These are phyloP conservation scores for Drosophila affinis DNA, from an alignment of 2,888 invertebrate species.

Conservation along the genomic window DNA sequence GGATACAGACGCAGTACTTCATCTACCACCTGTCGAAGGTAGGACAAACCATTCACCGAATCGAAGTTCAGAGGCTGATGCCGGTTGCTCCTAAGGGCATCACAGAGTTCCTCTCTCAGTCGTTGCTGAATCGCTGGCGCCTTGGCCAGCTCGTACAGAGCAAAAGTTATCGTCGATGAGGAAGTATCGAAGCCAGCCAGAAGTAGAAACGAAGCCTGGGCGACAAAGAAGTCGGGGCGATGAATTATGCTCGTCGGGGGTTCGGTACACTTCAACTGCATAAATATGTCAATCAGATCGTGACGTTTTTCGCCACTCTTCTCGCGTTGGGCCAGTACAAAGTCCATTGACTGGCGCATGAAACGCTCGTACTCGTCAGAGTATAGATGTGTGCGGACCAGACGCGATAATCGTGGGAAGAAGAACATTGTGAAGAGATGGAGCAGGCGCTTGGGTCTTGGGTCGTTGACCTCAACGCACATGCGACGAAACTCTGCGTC, in stretches of 20 bases:
- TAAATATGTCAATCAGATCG: constrained; percentile 85
- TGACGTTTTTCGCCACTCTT: constrained; percentile 81
- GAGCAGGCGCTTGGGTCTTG: constrained; percentile 74
- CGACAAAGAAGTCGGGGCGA: constrained; percentile 74
- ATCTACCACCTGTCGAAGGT: constrained; percentile 83
- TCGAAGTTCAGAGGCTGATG: constrained; percentile 82
- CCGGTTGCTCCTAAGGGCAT: constrained; percentile 59
- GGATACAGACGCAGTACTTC: constrained; percentile 82
- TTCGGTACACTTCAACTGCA: constrained; percentile 81
- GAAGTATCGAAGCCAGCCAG: constrained; percentile 81
- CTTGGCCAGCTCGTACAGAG: constrained; percentile 82
- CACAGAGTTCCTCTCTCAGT: constrained; percentile 82
- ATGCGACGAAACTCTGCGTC: constrained; percentile 82
- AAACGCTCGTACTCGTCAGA: constrained; percentile 78
- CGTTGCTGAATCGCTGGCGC: constrained; percentile 81
- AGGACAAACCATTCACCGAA: constrained; percentile 82
- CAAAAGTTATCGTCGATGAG: constrained; percentile 83
- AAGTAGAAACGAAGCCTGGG: constrained; percentile 80
- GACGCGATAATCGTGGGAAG: constrained; percentile 78
- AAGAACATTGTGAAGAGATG: constrained; percentile 83
- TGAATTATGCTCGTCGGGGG: constrained; percentile 57
- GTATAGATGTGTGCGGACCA: constrained; percentile 76
- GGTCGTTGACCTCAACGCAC: constrained; percentile 82
- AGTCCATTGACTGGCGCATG: constrained; percentile 82
- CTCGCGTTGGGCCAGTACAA: constrained; percentile 82